Evolutionary conservation across 2,888 invertebrate genomes (phyloP).

Genomic region (Napeogenes sylphis): DNA sequence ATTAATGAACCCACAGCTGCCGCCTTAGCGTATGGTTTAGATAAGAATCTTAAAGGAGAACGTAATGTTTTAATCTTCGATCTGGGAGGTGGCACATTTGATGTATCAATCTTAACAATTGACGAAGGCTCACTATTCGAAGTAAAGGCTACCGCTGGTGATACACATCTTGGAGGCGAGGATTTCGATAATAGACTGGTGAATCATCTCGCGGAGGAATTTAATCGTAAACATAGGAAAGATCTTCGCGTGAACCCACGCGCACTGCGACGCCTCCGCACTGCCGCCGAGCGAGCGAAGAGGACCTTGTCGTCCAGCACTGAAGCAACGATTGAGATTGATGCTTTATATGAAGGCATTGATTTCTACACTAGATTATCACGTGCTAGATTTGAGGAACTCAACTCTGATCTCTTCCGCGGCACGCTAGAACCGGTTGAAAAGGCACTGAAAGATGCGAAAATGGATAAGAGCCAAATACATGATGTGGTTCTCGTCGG

Average conservation of each 20-base stretch:
- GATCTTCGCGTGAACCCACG: slow-evolving; percentile 79
- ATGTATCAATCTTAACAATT: slow-evolving; percentile 86
- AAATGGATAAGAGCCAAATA: slow-evolving; percentile 82
- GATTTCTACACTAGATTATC: slow-evolving; percentile 81
- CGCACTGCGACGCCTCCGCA: slow-evolving; percentile 80
- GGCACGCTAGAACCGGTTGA: slow-evolving; percentile 83
- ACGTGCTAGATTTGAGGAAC: slow-evolving; percentile 83
- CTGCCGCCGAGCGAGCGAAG: slow-evolving; percentile 84
- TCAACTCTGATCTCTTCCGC: slow-evolving; percentile 81
- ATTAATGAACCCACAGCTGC: slow-evolving; percentile 87
- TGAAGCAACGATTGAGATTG: slow-evolving; percentile 82
- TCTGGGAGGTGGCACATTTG: slow-evolving; percentile 88
- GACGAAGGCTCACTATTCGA: slow-evolving; percentile 84
- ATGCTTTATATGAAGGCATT: slow-evolving; percentile 81
- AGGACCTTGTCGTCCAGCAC: slow-evolving; percentile 83
- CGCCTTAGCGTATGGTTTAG: slow-evolving; percentile 80
- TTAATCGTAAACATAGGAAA: slow-evolving; percentile 80
- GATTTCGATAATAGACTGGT: slow-evolving; percentile 79
- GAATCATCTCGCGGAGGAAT: slow-evolving; percentile 79
- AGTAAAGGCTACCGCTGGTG: slow-evolving; percentile 86
- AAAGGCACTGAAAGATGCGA: slow-evolving; percentile 83
- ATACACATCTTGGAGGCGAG: slow-evolving; percentile 87
- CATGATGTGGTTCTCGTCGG: slow-evolving; percentile 87
- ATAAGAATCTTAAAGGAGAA: slow-evolving; percentile 77
- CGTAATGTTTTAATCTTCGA: slow-evolving; percentile 85